Base-by-base conservation (phyloP, 2,888 invertebrate genomes). In the Melinaea marsaeus region DNA sequence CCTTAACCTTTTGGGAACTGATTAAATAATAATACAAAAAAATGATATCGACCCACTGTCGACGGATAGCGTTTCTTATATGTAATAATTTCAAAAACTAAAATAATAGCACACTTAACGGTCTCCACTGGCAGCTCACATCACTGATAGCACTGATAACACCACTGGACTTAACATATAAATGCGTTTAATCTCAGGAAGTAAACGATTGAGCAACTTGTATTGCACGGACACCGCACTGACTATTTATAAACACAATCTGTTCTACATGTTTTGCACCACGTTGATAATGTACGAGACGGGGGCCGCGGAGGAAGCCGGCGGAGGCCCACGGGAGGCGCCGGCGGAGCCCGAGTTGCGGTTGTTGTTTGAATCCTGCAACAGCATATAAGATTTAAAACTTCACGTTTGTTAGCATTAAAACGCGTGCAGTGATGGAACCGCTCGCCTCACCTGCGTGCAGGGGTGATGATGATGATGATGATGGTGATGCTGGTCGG, bases 311-410 rank as follows among this genome's bases (percentile, higher is more conserved):
- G 45, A 55, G 48, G 48, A 48, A 37, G 55, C 51, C 42, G 11
- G 65, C 66, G 58, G 62, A 6, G 62, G 66, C 61, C 58, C 62
- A 32, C 54, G 34, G 6, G 45, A 64, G 37, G 32, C 66, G 34
- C 57, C 42, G n/a, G 55, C 55, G 34, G 63, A 22, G 59, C 66
- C 61, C 4, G 68, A 59, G 42, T 66, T 74, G 33, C 72, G 67
- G 63, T 79, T 78, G 70, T 79, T 79, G 62, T 78, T 79, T 3
- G 70, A 56, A 64, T 83, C 83, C 81, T 83, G 76, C 13, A 32
- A 57, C 46, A 54, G 35, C 3, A 42, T 2, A 9, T 42, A 9
- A 9, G 2, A 3, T 5, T 9, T 42, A 3, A 42, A 42, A 11
- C 9, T 9, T 9, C 42, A 42, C 9, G 42, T 42, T 42, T 9